Percentiles rank a stretch among this genome's conserved stretches.
Evolutionary conservation across 2,797 vertebrate genomes (phyloP).

Genomic region (Oreonectes daqikongensis): DNA sequence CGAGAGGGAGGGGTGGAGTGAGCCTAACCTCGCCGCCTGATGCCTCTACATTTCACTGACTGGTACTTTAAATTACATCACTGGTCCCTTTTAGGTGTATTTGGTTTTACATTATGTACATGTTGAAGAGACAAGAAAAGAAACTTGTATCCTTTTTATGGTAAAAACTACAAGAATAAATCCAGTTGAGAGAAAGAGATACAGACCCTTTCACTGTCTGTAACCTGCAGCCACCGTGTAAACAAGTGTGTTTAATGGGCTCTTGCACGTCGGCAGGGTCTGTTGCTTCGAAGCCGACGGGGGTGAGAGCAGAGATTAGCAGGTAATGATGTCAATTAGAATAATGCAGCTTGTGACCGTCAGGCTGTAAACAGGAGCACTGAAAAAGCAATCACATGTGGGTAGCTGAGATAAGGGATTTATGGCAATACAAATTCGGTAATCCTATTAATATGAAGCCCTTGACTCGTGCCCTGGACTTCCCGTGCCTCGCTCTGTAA

Average conservation of each 20-base stretch:
- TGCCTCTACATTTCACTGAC: no score
- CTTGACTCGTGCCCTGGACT: constrained; percentile 56
- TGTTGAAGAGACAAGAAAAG: no score
- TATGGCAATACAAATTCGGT: constrained; percentile 73
- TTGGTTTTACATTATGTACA: background rate
- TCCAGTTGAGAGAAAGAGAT: constrained; percentile 21
- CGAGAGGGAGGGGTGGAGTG: no score
- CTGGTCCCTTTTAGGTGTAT: no score
- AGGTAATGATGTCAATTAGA: constrained; percentile 75
- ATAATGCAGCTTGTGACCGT: constrained; percentile 74
- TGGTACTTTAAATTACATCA: no score
- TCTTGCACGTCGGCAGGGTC: constrained; percentile 31
- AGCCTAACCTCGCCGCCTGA: no score
- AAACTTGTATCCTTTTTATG: no score
- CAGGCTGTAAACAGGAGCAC: constrained; percentile 73
- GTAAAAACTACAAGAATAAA: constrained; percentile 3
- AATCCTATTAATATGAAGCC: constrained; percentile 79
- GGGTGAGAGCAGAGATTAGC: constrained; percentile 70
- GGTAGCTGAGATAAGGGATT: constrained; percentile 78
- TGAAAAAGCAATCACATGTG: constrained; percentile 75
- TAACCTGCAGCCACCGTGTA: constrained; percentile 40
- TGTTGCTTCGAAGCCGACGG: constrained; percentile 48
- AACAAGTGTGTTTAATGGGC: constrained; percentile 47
- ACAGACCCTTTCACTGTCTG: constrained; percentile 5
- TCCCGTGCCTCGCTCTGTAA: constrained; percentile 38